Evolutionary conservation across 2,113 vertebrate genomes (phyloP).

Genomic region (Anoplopoma fimbria): DNA sequence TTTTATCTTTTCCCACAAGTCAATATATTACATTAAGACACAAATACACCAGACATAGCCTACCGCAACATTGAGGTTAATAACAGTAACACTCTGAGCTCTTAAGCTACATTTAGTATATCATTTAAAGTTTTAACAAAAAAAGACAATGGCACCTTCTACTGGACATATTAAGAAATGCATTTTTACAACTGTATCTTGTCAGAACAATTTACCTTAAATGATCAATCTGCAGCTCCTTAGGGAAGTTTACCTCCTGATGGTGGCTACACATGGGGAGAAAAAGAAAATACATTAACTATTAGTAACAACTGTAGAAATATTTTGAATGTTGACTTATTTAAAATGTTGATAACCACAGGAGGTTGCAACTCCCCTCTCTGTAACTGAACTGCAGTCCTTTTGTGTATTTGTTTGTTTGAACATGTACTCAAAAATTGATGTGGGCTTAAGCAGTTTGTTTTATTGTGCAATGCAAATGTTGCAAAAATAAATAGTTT

Average conservation of each 20-base stretch:
- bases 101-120: not conserved
- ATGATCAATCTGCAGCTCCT: not conserved
- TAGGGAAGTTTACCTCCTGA: not conserved
- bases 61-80: not conserved
- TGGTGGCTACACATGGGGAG: not conserved
- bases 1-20: not conserved
- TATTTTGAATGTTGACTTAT: not conserved
- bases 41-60: not conserved
- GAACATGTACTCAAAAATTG: not conserved
- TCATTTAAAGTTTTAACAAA: conserved; percentile 1
- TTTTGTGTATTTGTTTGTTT: not conserved
- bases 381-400: not conserved
- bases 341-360: conserved; percentile 4
- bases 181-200: not conserved
- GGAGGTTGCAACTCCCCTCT: not conserved
- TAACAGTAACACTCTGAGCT: not conserved
- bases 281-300: not conserved
- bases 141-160: conserved; percentile 58
- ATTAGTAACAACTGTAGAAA: not conserved
- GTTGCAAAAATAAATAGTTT: not conserved
- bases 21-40: not conserved
- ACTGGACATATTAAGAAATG: conserved; percentile 39
- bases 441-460: not conserved
- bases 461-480: not conserved
- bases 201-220: not conserved